A percentile compares a stretch with the other conserved stretches of the same genome.
Conservation (phyloP, 2,797 vertebrate species). For the Margarornis squamiger region DNA sequence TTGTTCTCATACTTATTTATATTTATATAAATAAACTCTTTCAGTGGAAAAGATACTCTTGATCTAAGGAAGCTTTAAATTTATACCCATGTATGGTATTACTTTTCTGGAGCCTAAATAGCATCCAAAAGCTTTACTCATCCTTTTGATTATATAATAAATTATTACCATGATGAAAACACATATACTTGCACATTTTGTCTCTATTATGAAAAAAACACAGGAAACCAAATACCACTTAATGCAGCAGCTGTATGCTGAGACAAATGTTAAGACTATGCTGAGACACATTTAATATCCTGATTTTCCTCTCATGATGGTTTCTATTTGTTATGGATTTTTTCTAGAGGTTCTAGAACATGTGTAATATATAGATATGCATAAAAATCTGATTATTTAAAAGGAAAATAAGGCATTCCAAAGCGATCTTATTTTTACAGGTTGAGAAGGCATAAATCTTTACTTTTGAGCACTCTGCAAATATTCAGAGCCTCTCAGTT, state of each 20-base stretch:
- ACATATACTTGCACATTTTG: slow-evolving; percentile 5
- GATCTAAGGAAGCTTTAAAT: not conserved
- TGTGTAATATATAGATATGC: not conserved
- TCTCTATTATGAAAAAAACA: slow-evolving; percentile 6
- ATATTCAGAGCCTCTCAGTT: not conserved
- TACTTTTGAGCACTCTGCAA: not conserved
- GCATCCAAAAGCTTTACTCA: slow-evolving; percentile 3
- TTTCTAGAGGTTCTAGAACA: not conserved
- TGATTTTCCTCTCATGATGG: not conserved
- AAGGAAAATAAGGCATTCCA: not conserved
- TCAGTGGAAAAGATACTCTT: not conserved
- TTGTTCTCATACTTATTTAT: not conserved
- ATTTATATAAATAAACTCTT: slow-evolving; percentile 15
- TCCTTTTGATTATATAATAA: slow-evolving; percentile 9
- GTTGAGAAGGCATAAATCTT: not conserved
- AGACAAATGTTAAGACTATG: not conserved
- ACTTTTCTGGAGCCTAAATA: not conserved
- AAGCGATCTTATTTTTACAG: not conserved
- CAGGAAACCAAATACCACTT: slow-evolving; percentile 16
- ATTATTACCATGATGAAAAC: slow-evolving; percentile 18
- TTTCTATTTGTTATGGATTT: not conserved
- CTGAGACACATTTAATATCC: not conserved
- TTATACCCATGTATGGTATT: not conserved
- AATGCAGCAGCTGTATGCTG: not conserved
- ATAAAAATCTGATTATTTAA: not conserved